phyloP scores from a whole-genome alignment of 2,113 vertebrate species.

The Recurvirostra avosetta region DNA sequence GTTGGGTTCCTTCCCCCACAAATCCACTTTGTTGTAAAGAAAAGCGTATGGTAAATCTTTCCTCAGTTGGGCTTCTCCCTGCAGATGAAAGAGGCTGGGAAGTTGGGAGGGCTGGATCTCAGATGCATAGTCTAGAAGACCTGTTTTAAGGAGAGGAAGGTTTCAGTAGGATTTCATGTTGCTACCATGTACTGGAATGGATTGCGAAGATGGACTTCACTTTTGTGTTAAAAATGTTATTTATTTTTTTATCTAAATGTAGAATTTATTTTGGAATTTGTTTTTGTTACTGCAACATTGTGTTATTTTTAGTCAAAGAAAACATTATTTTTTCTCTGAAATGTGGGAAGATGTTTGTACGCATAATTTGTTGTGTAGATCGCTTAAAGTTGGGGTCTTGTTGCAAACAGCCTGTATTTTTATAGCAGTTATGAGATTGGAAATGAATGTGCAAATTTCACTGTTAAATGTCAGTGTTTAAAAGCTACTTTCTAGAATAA shows the following conservation, averaged over 20 bases:
- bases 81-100: not conserved
- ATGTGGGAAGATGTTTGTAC: not conserved
- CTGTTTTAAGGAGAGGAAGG: not conserved
- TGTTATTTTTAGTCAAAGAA: not conserved
- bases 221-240: not conserved
- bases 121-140: rapidly evolving
- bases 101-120: not conserved
- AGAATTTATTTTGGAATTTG: not conserved
- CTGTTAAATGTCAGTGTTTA: not conserved
- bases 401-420: not conserved
- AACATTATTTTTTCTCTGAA: not conserved
- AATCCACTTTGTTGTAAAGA: not conserved
- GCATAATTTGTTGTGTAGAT: not conserved
- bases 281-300: not conserved
- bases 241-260: not conserved
- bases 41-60: not conserved
- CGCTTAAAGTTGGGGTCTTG: not conserved
- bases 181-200: not conserved
- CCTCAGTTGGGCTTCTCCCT: not conserved
- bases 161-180: not conserved
- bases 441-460: not conserved
- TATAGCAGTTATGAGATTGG: not conserved
- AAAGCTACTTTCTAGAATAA: not conserved
- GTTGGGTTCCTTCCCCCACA: not conserved
- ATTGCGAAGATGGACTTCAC: not conserved